These are phyloP conservation scores for Mormyrops attenuatus DNA, from an alignment of 2,797 vertebrate genomes.

Conservation along the genomic window DNA sequence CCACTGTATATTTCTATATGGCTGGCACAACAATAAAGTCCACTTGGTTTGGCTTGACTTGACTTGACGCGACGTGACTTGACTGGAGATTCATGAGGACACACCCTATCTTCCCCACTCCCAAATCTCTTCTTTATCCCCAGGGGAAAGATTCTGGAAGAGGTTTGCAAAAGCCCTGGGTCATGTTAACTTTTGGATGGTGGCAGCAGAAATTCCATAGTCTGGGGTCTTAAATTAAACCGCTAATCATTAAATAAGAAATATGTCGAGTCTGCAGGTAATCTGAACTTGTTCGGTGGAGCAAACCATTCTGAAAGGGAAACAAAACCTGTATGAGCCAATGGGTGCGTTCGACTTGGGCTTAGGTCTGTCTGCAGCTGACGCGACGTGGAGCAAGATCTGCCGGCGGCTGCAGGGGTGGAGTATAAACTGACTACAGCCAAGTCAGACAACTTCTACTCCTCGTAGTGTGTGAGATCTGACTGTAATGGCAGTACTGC, in stretches of 20 bases:
- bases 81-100: background rate
- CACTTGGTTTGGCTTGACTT: no score
- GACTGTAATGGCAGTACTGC: no score
- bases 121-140: background rate
- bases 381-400: no score
- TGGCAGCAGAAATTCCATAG: background rate
- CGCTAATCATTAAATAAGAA: background rate
- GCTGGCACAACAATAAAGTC: no score
- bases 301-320: background rate
- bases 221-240: background rate
- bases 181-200: background rate
- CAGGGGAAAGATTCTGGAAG: background rate
- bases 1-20: no score
- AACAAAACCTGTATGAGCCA: background rate
- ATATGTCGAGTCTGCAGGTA: background rate
- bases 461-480: no score
- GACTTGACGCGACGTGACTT: no score
- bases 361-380: no score
- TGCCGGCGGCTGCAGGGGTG: no score
- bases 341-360: no score
- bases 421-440: no score
- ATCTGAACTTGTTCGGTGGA: background rate
- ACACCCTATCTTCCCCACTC: background rate
- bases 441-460: no score
- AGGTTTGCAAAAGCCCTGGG: background rate